These are phyloP conservation scores for Ormyrus rosae DNA, from an alignment of 2,888 invertebrate species.

Conservation along the genomic window DNA sequence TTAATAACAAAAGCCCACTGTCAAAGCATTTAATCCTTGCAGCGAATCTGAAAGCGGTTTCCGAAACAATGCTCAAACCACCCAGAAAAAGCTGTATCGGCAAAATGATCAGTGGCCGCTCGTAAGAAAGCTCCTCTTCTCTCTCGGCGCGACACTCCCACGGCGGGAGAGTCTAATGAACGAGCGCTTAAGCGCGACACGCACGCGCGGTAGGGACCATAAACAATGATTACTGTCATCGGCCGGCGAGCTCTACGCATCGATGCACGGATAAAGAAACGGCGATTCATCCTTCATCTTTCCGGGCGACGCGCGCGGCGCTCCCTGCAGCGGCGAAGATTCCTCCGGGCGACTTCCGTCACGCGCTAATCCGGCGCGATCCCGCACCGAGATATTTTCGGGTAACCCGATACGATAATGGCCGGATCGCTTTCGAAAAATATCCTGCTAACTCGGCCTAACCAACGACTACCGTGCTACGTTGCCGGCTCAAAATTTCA, in stretches of 20 bases:
- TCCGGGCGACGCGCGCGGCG: neutral
- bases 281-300: slow-evolving; percentile 52
- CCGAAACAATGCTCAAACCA: no score
- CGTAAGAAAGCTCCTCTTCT: no score
- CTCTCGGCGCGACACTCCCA: no score
- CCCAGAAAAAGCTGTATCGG: no score
- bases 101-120: no score
- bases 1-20: no score
- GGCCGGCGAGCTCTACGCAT: slow-evolving; percentile 5
- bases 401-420: slow-evolving; percentile 51
- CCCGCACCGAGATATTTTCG: neutral
- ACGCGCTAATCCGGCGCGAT: slow-evolving; percentile 27
- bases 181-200: no score
- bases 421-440: slow-evolving; percentile 27
- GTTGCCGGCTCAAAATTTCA: neutral
- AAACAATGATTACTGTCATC: slow-evolving; percentile 54
- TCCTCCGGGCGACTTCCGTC: slow-evolving; percentile 35
- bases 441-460: neutral
- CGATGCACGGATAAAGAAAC: slow-evolving; percentile 42
- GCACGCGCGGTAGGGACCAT: slow-evolving; percentile 31
- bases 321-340: neutral
- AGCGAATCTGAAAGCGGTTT: no score
- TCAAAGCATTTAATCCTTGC: no score
- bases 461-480: slow-evolving; percentile 23
- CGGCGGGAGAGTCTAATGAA: no score